A percentile compares a stretch with the other conserved stretches of the same genome.
Evolutionary conservation across 2,797 vertebrate species (phyloP).

Genomic region (Crenuchus spilurus): DNA sequence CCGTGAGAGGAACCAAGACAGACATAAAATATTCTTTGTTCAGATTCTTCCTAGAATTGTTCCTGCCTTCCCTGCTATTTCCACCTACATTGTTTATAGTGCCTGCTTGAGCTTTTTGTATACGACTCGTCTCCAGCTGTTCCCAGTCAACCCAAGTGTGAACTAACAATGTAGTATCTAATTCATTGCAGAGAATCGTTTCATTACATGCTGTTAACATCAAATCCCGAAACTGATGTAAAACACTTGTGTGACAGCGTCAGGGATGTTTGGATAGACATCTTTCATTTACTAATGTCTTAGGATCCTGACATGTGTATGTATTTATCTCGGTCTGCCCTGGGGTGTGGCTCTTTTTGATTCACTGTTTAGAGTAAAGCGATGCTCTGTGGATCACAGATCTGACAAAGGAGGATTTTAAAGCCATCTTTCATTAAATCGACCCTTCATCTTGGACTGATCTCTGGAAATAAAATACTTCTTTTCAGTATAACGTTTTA

Average conservation of each 20-base stretch:
- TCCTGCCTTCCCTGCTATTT: neutral
- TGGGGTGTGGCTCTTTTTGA: neutral
- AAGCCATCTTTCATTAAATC: conserved; percentile 14
- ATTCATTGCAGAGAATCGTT: conserved; percentile 13
- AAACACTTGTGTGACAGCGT: neutral
- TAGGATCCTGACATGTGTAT: neutral
- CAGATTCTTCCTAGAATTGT: conserved; percentile 40
- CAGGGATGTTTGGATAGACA: neutral
- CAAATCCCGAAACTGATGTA: neutral
- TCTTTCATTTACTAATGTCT: neutral
- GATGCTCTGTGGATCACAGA: neutral
- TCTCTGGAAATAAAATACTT: neutral
- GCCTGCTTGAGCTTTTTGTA: neutral
- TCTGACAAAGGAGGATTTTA: neutral
- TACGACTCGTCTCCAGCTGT: conserved; percentile 8
- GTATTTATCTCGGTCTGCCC: neutral
- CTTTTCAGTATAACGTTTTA: neutral
- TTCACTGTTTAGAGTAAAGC: neutral
- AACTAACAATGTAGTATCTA: neutral
- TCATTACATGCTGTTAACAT: neutral
- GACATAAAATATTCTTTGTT: conserved; percentile 29
- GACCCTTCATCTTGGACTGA: neutral
- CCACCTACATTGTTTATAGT: neutral
- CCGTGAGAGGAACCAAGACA: too few species aligned
- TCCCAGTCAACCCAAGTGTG: neutral